Base-by-base conservation (phyloP, 2,888 invertebrate species). In the Heteromyza rotundicornis region DNA sequence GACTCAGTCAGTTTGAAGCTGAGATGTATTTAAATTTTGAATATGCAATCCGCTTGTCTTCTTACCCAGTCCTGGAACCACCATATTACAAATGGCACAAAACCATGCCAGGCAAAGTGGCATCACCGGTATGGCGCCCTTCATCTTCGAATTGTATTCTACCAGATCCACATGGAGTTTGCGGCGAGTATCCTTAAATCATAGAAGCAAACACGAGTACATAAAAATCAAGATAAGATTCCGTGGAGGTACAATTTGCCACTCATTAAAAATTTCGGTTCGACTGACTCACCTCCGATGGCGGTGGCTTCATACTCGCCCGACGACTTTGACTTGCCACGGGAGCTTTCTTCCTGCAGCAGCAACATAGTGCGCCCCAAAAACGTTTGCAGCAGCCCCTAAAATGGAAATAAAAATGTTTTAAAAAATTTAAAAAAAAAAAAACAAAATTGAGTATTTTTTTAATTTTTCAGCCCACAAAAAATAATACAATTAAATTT, bases 71-170 rank as follows among this genome's bases (percentile, higher is more conserved):
- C 94, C 94, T 0, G 94, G 94, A 55, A 92, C 80, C 64, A 93
- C 77, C 65, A 92, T 86, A 80, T 95, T 95, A 84, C 92, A 90
- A 22, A 95, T 80, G 58, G 95, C 88, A 79, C 96, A 97, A 79
- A 94, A 87, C 88, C 93, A 92, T 7, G 97, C 96, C 57, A 96
- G 85, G 56, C 89, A 89, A 8, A 92, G 84, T 0, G 97, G 96
- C 77, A 98, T 86, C 66, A 95, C 92, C 0, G 98, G 97, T 68
- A 98, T 94, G 27, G 96, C 96, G 22, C 92, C 94, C 70, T 92
- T 91, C 89, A 97, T 96, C 77, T 92, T 87, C 1, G 95, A 95
- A 64, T 88, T 89, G 79, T 92, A 91, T 75, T 94, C 94, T 17
- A 94, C 90, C 65, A 94, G 84, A 22, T 90, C 88, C 0, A 88